Evolutionary conservation across 2,888 invertebrate species (phyloP).

Genomic region (Drosophila subsilvestris): DNA sequence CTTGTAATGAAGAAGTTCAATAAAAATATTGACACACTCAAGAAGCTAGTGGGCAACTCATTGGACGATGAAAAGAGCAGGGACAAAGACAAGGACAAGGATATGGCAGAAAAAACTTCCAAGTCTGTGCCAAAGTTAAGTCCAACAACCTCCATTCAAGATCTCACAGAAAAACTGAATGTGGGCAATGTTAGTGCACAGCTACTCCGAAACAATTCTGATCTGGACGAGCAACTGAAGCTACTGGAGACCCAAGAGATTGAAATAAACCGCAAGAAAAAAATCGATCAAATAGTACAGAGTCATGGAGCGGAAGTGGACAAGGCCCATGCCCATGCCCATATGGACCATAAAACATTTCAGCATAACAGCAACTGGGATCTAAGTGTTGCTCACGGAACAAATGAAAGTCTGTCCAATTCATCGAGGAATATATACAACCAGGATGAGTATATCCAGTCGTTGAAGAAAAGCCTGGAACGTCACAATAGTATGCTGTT

Average conservation of each 20-base stretch:
- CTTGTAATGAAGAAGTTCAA: constrained; percentile 80
- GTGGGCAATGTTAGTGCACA: constrained; percentile 64
- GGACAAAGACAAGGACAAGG: constrained; percentile 16
- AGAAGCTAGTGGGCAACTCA: constrained; percentile 81
- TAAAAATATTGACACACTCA: constrained; percentile 82
- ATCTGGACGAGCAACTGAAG: constrained; percentile 83
- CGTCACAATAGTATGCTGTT: constrained; percentile 84
- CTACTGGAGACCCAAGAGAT: constrained; percentile 81
- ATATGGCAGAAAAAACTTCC: constrained; percentile 14
- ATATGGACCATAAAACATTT: constrained; percentile 44
- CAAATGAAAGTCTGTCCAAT: constrained; percentile 3
- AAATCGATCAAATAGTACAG: constrained; percentile 57
- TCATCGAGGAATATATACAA: constrained; percentile 80
- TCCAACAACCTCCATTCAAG: constrained; percentile 2
- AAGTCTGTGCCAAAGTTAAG: neutral
- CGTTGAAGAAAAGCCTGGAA: constrained; percentile 82
- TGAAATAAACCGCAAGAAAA: constrained; percentile 78
- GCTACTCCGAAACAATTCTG: constrained; percentile 81
- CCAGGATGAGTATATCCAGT: constrained; percentile 83
- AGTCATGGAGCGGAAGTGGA: constrained; percentile 40
- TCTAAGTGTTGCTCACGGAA: neutral
- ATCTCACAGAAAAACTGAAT: constrained; percentile 1
- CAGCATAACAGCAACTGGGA: constrained; percentile 43
- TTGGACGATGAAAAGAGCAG: constrained; percentile 59
- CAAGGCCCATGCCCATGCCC: constrained; percentile 28